phyloP scores from a whole-genome alignment of 2,113 vertebrate species.

The Syngnathus floridae region DNA sequence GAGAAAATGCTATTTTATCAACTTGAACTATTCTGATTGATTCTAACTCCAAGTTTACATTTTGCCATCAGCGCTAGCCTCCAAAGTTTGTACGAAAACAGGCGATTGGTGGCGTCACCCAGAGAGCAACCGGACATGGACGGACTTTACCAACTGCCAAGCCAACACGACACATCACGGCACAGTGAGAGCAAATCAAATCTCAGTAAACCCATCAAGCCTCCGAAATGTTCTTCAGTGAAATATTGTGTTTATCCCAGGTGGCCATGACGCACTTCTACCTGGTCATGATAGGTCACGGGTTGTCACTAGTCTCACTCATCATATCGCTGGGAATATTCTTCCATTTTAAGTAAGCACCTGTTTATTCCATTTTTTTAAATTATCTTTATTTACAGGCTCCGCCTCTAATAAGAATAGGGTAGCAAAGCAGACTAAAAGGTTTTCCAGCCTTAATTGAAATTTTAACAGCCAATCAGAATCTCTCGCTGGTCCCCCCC shows the following conservation, averaged over 20 bases:
- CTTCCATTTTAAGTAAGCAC: conserved; percentile 93
- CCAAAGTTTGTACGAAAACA: conserved; percentile 81
- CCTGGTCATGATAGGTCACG: conserved; percentile 88
- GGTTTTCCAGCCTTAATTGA: neutral
- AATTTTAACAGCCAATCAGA: neutral
- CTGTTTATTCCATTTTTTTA: too few relatives aligned
- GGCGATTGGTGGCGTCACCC: conserved; percentile 91
- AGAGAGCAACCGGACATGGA: conserved; percentile 88
- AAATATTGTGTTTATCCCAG: conserved; percentile 49
- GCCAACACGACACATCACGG: conserved; percentile 60
- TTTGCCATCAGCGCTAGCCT: conserved; percentile 74
- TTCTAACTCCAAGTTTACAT: neutral
- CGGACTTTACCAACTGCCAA: conserved; percentile 83
- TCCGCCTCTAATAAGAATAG: too few relatives aligned
- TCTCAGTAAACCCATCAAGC: fast-evolving
- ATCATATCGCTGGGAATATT: conserved; percentile 91
- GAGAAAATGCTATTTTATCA: too few relatives aligned
- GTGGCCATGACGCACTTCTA: conserved; percentile 87
- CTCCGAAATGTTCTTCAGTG: neutral
- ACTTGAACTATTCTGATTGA: too few relatives aligned
- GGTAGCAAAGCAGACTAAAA: too few relatives aligned
- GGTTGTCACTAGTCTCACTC: conserved; percentile 84
- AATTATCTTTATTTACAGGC: too few relatives aligned
- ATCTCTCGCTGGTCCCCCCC: conserved; percentile 52
- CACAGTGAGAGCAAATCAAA: conserved; percentile 63